These are phyloP conservation scores for Caenorhabditis doughertyi DNA, from an alignment of 2,888 invertebrate species.

Conservation along the genomic window DNA sequence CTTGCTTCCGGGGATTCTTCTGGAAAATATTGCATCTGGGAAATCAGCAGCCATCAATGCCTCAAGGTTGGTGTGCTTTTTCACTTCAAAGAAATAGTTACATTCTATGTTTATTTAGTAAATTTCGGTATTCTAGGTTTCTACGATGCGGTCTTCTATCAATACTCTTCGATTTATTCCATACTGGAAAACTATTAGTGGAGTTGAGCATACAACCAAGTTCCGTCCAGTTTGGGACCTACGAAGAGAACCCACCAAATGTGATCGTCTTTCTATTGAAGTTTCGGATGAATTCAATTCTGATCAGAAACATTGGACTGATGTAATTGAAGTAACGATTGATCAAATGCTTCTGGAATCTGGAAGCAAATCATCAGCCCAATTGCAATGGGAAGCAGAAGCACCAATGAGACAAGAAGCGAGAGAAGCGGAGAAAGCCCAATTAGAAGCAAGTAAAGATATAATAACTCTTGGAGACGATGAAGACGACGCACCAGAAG, in stretches of 20 bases:
- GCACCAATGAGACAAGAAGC: constrained; percentile 2
- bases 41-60: constrained; percentile 76
- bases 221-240: constrained; percentile 53
- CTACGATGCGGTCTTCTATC: constrained; percentile 65
- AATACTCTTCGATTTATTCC: constrained; percentile 62
- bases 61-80: constrained; percentile 68
- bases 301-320: constrained; percentile 40
- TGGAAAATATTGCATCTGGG: constrained; percentile 78
- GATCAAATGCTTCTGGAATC: constrained; percentile 50
- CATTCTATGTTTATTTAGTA: too few species aligned
- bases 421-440: constrained; percentile 1
- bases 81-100: background rate
- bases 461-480: constrained; percentile 53
- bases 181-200: constrained; percentile 45
- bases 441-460: background rate
- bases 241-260: constrained; percentile 48
- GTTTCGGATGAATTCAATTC: constrained; percentile 38
- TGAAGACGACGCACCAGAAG: constrained; percentile 53
- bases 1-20: constrained; percentile 75
- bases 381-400: constrained; percentile 43
- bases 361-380: constrained; percentile 38
- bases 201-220: background rate
- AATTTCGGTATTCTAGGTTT: constrained; percentile 56
- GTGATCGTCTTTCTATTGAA: constrained; percentile 48
- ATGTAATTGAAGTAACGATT: constrained; percentile 45